Conservation (phyloP, 1,140 invertebrate genomes). For the Drosophila sechellia region DNA sequence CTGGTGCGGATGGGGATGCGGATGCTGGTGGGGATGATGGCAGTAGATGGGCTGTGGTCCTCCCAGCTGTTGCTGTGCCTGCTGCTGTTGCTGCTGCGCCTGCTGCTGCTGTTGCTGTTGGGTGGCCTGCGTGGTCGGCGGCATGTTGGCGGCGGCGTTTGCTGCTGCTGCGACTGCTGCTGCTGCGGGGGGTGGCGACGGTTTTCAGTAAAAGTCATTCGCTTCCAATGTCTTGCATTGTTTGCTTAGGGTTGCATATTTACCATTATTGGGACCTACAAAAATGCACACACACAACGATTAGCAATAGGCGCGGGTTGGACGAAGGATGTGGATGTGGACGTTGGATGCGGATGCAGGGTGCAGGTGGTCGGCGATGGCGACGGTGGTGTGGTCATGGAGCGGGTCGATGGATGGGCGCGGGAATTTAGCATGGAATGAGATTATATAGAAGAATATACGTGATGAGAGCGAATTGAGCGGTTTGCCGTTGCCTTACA, state of each 20-base stretch:
- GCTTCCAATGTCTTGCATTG: constrained; percentile 97
- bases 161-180: constrained; percentile 63
- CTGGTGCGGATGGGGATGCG: constrained; percentile 80
- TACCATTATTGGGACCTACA: constrained; percentile 89
- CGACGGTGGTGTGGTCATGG: constrained; percentile 15
- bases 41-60: constrained; percentile 82
- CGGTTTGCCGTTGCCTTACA: background rate
- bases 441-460: constrained; percentile 26
- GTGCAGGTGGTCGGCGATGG: constrained; percentile 20
- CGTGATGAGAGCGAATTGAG: constrained; percentile 40
- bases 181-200: constrained; percentile 86
- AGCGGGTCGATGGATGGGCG: constrained; percentile 39
- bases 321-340: constrained; percentile 58
- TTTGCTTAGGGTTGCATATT: constrained; percentile 96
- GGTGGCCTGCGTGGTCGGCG: constrained; percentile 69
- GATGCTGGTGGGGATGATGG: constrained; percentile 81
- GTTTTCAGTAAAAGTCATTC: constrained; percentile 96
- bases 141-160: constrained; percentile 58
- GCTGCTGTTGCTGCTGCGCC: constrained; percentile 60
- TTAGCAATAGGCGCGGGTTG: constrained; percentile 75
- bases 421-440: constrained; percentile 33
- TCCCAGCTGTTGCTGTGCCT: constrained; percentile 80
- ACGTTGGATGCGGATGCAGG: constrained; percentile 32
- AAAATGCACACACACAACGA: constrained; percentile 64
- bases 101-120: constrained; percentile 56